Evolutionary conservation across 1,140 invertebrate species (phyloP).

Genomic region (Leptoteleia sp.): DNA sequence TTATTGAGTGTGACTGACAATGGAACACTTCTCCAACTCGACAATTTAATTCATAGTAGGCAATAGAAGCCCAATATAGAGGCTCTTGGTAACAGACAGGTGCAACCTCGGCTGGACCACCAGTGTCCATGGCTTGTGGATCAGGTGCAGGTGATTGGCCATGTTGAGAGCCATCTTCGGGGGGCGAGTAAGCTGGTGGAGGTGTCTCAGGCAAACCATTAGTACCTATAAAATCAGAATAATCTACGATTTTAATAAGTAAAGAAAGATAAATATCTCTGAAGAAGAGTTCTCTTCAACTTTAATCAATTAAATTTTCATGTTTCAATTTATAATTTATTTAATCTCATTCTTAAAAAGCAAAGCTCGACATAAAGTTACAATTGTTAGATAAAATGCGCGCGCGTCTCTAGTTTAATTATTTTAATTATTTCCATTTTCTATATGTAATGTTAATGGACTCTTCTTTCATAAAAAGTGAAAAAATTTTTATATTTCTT

Average conservation of each 20-base stretch:
- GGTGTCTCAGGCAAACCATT: slow-evolving; percentile 91
- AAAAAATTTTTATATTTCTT: too few species aligned
- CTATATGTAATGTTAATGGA: too few species aligned
- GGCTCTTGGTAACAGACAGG: slow-evolving; percentile 94
- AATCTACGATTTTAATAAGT: slow-evolving; percentile 57
- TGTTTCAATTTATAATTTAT: too few species aligned
- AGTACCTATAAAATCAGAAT: slow-evolving; percentile 64
- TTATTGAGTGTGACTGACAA: slow-evolving; percentile 93
- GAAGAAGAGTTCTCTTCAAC: too few species aligned
- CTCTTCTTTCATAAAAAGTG: too few species aligned
- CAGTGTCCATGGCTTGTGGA: slow-evolving; percentile 84
- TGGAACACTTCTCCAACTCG: slow-evolving; percentile 97
- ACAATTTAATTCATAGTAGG: slow-evolving; percentile 98
- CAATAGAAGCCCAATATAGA: slow-evolving; percentile 97
- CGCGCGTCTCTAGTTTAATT: too few species aligned
- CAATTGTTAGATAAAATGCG: too few species aligned
- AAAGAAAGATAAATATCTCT: slow-evolving; percentile 9
- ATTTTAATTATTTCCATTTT: too few species aligned
- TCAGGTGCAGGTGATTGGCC: slow-evolving; percentile 81
- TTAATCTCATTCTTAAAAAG: too few species aligned
- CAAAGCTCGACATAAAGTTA: too few species aligned
- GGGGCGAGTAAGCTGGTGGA: slow-evolving; percentile 95
- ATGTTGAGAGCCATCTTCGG: slow-evolving; percentile 85
- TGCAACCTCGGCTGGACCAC: slow-evolving; percentile 86
- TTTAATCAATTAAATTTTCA: too few species aligned